These are phyloP conservation scores for Dryobates pubescens DNA, from an alignment of 2,797 vertebrate genomes.

Conservation along the genomic window DNA sequence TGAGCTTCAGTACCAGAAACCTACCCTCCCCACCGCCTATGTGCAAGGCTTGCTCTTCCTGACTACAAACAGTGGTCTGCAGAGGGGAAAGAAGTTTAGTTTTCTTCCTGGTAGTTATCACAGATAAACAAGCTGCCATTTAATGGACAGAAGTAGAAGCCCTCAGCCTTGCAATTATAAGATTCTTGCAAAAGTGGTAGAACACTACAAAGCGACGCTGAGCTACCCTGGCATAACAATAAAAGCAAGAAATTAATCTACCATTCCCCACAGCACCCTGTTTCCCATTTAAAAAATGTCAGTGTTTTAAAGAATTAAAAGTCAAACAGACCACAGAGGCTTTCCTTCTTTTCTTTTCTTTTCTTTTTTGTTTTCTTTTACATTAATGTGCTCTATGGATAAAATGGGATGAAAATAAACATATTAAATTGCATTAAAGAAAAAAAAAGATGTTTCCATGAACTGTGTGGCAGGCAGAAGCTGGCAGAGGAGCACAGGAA, in stretches of 20 bases:
- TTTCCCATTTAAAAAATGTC: background rate
- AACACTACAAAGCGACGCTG: background rate
- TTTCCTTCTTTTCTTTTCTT: background rate
- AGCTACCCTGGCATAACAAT: background rate
- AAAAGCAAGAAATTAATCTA: background rate
- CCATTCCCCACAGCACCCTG: accelerated
- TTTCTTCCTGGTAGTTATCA: constrained; percentile 40
- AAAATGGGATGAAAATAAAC: background rate
- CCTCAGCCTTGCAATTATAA: background rate
- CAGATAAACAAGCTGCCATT: constrained; percentile 28
- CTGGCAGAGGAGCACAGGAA: background rate
- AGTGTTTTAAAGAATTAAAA: background rate
- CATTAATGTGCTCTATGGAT: accelerated
- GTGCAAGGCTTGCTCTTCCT: background rate
- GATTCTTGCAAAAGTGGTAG: background rate
- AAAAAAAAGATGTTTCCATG: background rate
- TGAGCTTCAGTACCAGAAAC: background rate
- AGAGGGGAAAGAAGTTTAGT: constrained; percentile 29
- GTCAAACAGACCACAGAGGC: background rate
- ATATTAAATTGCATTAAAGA: background rate
- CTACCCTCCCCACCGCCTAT: background rate
- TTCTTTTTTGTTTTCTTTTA: background rate
- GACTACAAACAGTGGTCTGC: background rate
- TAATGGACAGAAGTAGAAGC: background rate
- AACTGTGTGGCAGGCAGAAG: background rate